Evolutionary conservation across 1,140 invertebrate genomes (phyloP), one percentile per base, ranked within the genome.

Genomic region (Drosophila pseudoananassae): DNA sequence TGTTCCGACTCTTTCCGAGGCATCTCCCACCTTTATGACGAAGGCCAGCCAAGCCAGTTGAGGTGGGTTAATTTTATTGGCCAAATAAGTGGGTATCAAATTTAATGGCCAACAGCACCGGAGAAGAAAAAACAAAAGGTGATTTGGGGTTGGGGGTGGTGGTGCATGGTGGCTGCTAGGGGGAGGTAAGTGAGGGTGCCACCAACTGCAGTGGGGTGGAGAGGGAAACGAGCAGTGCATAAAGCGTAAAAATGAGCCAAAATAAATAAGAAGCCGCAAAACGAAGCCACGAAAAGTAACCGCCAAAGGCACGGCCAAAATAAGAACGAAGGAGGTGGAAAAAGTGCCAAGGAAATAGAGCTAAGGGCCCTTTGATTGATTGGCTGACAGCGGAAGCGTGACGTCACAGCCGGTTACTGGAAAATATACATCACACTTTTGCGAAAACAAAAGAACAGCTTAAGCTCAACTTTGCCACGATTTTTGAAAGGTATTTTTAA

Each of bases 11-110:
- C 64, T 12, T n/a, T 43, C 25, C 29, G 33, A 3, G 33, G 10
- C 10, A 12, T 54, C 8, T 53, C 45, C 50, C 31, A 52, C 63
- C 43, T 71, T 58, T 52, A 71, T 70, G 68, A 70, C 25, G 65
- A 70, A 58, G 65, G 65, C 68, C 76, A 70, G 65, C 68, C 76
- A 70, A 78, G 70, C 76, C 65, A 74, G 82, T 88, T 88, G 84
- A 84, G 84, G 84, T 88, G 89, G 84, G 84, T 88, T 88, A 88
- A 88, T 88, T 88, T 88, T 88, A 88, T 88, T 88, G 84, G 84
- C 84, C 84, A 88, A 88, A 83, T 88, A 88, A 89, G 84, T 88
- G 84, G 84, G 78, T 88, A 85, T 85, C 82, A 88, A 82, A 87
- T 88, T 87, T 85, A 89, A 88, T 78, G 78, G 84, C 65, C 83